These are phyloP conservation scores for Drosophila punjabiensis DNA, from an alignment of 1,140 invertebrate genomes.

Conservation along the genomic window DNA sequence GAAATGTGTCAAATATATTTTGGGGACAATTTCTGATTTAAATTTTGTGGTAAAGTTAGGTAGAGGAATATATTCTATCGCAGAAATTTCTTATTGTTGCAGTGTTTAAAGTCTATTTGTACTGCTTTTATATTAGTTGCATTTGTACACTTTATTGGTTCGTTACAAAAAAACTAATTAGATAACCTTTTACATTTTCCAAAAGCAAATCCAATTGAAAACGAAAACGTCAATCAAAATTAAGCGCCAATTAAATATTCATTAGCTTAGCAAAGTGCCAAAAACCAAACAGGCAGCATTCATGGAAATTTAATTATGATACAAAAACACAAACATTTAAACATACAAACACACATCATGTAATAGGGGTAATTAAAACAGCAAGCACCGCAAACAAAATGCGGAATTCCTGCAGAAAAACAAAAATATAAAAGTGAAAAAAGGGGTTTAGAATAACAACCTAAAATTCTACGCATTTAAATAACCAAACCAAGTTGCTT, in stretches of 20 bases:
- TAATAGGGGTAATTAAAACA: constrained; percentile 41
- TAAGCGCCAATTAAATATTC: constrained; percentile 15
- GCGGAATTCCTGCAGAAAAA: background rate
- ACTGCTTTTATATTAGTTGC: background rate
- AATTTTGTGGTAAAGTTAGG: background rate
- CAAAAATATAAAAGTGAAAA: constrained; percentile 7
- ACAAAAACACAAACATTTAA: constrained; percentile 1
- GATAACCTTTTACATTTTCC: background rate
- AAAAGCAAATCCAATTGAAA: background rate
- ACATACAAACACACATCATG: background rate
- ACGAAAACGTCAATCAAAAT: background rate
- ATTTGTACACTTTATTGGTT: background rate
- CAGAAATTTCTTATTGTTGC: too few relatives aligned
- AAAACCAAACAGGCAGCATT: constrained; percentile 6
- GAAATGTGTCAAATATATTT: background rate
- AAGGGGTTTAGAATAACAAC: too few relatives aligned
- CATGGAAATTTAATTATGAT: constrained; percentile 5
- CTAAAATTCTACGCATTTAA: constrained; percentile 9
- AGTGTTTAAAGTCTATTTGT: background rate
- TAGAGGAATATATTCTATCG: background rate
- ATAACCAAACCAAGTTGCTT: constrained; percentile 28
- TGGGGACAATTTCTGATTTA: background rate
- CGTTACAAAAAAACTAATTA: constrained; percentile 15
- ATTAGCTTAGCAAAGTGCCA: constrained; percentile 31
- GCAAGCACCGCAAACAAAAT: constrained; percentile 24